Base-by-base conservation (phyloP, 2,797 vertebrate genomes). In the Erpetoichthys calabaricus region DNA sequence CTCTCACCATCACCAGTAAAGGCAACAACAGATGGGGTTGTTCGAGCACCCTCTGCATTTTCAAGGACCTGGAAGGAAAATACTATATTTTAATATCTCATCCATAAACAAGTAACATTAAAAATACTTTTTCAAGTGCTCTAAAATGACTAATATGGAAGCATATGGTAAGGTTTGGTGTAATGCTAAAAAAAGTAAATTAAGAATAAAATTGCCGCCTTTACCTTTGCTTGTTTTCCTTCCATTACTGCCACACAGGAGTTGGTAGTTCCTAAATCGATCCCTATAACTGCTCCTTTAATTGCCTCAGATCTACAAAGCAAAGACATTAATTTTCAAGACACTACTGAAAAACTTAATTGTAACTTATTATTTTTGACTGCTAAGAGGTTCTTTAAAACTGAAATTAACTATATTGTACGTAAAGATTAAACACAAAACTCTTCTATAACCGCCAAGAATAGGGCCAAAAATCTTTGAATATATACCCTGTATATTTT, bases 221-320 rank as follows among this genome's bases (percentile, higher is more conserved):
- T 79, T 67, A 97, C 96, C 80, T 94, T 98, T 0, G 95, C 92
- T 70, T 98, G 95, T 67, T 99, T 98, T 5, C 96, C 96, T 57
- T 99, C 96, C 96, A 99, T 99, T 50, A 99, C 89, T 0, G 96
- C 96, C 47, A 99, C 96, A 44, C 96, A 99, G 1, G 96, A 99
- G 73, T 99, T 99, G 42, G 96, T 99, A 44, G 96, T 99, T 9
- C 96, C 96, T 78, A 99, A 73, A 74, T 99, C 96, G 59, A 99
- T 98, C 53, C 96, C 96, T 60, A 99, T 89, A 61, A 98, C 96
- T 0, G 92, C 81, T 2, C 96, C 96, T 68, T 90, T 92, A 65
- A 98, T 88, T 10, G 95, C 91, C 73, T 99, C 95, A 3, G 95
- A 97, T 62, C 96, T 98, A 71, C 42, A 80, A 71, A 9, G 67